Evolutionary conservation across 2,113 vertebrate genomes (phyloP).

Genomic region (Psephotus haematonotus): DNA sequence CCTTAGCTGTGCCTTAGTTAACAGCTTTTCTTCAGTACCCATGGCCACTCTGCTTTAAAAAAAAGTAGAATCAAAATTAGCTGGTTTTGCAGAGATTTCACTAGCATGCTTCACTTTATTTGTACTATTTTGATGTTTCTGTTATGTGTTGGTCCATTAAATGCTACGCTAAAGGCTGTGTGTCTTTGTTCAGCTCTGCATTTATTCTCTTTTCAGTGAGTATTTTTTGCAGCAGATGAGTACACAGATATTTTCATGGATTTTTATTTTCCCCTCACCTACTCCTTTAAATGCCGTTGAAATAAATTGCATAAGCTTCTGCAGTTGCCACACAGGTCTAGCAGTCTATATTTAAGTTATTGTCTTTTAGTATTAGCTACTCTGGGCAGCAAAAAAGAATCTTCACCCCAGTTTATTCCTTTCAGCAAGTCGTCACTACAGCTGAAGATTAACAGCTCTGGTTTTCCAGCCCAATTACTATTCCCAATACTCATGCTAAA

Average conservation of each 20-base stretch:
- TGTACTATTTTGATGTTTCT: neutral
- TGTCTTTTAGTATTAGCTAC: neutral
- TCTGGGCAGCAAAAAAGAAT: neutral
- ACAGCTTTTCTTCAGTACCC: constrained; percentile 28
- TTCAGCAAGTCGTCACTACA: neutral
- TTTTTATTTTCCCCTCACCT: neutral
- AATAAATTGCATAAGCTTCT: constrained; percentile 27
- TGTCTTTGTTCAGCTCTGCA: neutral
- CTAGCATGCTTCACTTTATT: neutral
- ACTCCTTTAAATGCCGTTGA: constrained; percentile 19
- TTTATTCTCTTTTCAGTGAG: constrained; percentile 11
- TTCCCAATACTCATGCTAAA: neutral
- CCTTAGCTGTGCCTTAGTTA: constrained; percentile 1
- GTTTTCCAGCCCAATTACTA: neutral
- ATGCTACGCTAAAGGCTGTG: neutral
- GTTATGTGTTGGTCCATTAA: constrained; percentile 9
- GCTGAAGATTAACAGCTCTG: neutral
- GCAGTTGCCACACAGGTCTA: neutral
- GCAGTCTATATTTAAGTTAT: neutral
- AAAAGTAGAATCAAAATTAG: neutral
- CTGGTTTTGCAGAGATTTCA: constrained; percentile 12
- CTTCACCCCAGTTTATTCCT: neutral
- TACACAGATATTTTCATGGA: neutral
- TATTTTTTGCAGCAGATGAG: constrained; percentile 12
- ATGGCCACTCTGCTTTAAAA: constrained; percentile 7